Evolutionary conservation across 1,140 invertebrate species (phyloP).

Genomic region (Daktulosphaira vitifoliae): DNA sequence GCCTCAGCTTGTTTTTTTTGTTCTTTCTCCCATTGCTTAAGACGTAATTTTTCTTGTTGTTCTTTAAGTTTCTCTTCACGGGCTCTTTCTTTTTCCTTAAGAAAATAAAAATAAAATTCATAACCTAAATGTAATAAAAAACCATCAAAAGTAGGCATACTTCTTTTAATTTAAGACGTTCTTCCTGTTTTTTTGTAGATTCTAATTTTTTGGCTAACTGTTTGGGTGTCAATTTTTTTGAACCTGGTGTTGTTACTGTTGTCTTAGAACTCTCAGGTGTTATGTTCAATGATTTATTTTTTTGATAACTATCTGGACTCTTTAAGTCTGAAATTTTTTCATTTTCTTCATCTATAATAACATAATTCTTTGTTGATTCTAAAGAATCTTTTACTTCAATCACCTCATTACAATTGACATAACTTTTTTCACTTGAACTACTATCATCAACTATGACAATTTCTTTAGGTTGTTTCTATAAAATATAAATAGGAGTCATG

Average conservation of each 20-base stretch:
- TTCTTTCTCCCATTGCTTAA: neutral
- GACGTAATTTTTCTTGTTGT: conserved; percentile 5
- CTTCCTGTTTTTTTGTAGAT: conserved; percentile 43
- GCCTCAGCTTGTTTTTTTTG: conserved; percentile 12
- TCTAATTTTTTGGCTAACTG: conserved; percentile 48
- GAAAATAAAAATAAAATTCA: neutral
- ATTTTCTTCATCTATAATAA: neutral
- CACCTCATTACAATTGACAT: too few relatives aligned
- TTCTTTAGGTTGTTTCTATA: too few relatives aligned
- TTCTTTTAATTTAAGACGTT: conserved; percentile 39
- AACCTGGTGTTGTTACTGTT: neutral
- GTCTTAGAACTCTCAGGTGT: neutral
- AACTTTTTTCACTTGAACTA: too few relatives aligned
- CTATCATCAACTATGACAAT: too few relatives aligned
- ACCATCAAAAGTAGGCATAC: neutral
- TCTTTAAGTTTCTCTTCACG: conserved; percentile 18
- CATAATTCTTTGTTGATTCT: too few relatives aligned
- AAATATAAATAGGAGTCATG: too few relatives aligned
- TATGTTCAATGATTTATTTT: neutral
- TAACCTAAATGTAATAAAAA: too few relatives aligned
- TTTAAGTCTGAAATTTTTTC: neutral
- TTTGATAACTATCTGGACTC: neutral
- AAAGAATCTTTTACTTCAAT: too few relatives aligned
- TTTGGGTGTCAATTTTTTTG: conserved; percentile 14
- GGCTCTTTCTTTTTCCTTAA: conserved; percentile 16